Evolutionary conservation across 2,797 vertebrate genomes (phyloP).

Genomic region (Pogonophryne albipinna): DNA sequence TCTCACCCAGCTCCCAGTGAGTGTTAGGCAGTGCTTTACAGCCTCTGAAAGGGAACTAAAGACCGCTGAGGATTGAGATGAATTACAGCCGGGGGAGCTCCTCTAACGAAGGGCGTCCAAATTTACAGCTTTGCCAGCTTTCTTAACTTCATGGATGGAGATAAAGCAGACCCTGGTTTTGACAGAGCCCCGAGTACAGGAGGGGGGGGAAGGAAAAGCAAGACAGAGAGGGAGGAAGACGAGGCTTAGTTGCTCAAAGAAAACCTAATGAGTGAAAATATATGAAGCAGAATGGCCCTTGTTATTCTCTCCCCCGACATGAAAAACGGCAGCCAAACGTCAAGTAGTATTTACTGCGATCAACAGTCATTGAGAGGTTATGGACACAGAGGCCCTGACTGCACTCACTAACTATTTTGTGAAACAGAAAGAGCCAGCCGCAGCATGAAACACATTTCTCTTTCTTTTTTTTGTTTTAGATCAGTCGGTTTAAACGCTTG

Average conservation of each 20-base stretch:
- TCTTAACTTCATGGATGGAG: conserved; percentile 80
- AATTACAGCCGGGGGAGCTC: conserved; percentile 80
- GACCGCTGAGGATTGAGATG: conserved; percentile 83
- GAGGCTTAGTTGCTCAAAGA: conserved; percentile 74
- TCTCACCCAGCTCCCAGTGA: conserved; percentile 60
- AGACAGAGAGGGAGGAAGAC: conserved; percentile 61
- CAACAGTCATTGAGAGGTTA: conserved; percentile 84
- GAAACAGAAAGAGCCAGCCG: conserved; percentile 67
- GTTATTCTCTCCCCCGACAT: conserved; percentile 82
- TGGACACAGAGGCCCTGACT: conserved; percentile 74
- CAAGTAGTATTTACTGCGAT: conserved; percentile 82
- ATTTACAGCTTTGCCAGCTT: conserved; percentile 83
- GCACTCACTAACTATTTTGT: conserved; percentile 72
- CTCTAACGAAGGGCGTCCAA: conserved; percentile 82
- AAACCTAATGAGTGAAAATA: conserved; percentile 83
- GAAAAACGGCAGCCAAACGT: conserved; percentile 81
- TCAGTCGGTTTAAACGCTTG: conserved; percentile 81
- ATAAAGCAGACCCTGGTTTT: conserved; percentile 77
- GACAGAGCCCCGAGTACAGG: conserved; percentile 63
- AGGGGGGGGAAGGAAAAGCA: conserved; percentile 35
- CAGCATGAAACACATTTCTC: conserved; percentile 75
- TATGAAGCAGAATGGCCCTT: conserved; percentile 82
- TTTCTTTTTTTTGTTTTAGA: conserved; percentile 57
- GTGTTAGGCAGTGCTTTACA: conserved; percentile 81
- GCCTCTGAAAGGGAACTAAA: conserved; percentile 82